These are phyloP conservation scores for Diplodus sargus DNA, from an alignment of 2,797 vertebrate species.

Conservation along the genomic window DNA sequence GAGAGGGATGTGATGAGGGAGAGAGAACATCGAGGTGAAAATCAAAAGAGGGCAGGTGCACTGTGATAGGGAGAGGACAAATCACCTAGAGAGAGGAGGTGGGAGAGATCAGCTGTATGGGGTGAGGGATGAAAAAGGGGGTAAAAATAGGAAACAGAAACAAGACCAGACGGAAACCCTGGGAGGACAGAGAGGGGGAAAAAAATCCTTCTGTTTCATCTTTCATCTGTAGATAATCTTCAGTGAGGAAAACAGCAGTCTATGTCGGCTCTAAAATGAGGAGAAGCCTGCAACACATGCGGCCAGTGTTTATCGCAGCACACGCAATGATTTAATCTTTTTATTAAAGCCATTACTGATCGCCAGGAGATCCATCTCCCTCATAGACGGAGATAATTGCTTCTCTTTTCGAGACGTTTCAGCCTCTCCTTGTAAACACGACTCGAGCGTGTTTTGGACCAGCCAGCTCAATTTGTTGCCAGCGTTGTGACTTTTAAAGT, in stretches of 20 bases:
- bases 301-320: conserved; percentile 26
- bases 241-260: conserved; percentile 12
- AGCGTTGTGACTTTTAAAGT: conserved; percentile 43
- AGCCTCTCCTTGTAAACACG: conserved; percentile 36
- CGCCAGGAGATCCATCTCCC: conserved; percentile 24
- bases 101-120: conserved; percentile 64
- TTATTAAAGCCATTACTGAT: conserved; percentile 59
- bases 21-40: conserved; percentile 75
- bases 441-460: conserved; percentile 37
- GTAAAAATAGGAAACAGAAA: conserved; percentile 57
- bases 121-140: conserved; percentile 47
- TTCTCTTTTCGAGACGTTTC: conserved; percentile 48
- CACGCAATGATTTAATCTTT: conserved; percentile 33
- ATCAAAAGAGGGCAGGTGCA: conserved; percentile 72
- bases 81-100: conserved; percentile 71
- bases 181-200: conserved; percentile 31
- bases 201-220: conserved; percentile 59
- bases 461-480: conserved; percentile 34
- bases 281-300: neutral
- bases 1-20: conserved; percentile 40
- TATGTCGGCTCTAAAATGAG: neutral
- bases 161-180: conserved; percentile 45
- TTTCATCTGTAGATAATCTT: conserved; percentile 38
- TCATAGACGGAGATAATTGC: conserved; percentile 44
- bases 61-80: conserved; percentile 69